Conservation (phyloP, 2,113 vertebrate genomes). For the Nibea coibor region DNA sequence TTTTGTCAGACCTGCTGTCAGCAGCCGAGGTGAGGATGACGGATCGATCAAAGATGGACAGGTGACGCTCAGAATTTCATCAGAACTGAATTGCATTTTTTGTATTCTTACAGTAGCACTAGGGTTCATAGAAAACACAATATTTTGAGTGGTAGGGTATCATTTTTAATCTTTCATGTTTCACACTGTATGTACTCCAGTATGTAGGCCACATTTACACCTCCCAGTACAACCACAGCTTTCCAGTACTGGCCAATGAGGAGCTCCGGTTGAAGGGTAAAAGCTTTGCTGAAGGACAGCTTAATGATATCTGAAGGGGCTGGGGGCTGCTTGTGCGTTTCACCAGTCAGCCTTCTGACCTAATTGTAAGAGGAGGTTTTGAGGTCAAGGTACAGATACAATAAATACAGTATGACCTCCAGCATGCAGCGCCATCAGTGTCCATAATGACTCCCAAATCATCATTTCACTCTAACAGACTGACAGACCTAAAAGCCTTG, state of each 20-base stretch:
- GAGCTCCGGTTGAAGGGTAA: constrained; percentile 4
- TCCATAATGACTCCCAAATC: neutral
- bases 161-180: neutral
- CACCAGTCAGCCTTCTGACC: neutral
- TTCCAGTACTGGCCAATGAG: neutral
- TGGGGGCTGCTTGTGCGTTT: neutral
- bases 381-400: neutral
- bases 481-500: neutral
- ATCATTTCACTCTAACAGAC: neutral
- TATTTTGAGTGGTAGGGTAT: neutral
- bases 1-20: constrained; percentile 19
- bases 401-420: neutral
- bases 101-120: neutral
- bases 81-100: neutral
- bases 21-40: neutral
- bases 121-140: neutral
- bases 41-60: constrained; percentile 2
- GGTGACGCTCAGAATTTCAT: neutral
- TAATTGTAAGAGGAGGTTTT: neutral
- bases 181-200: neutral
- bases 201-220: constrained; percentile 5
- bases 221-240: neutral
- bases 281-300: constrained; percentile 2
- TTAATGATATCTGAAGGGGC: neutral
- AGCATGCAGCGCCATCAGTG: neutral